Evolutionary conservation across 2,113 vertebrate species (phyloP), one percentile per base, ranked within the genome.

Genomic region (Callocephalon fimbriatum): DNA sequence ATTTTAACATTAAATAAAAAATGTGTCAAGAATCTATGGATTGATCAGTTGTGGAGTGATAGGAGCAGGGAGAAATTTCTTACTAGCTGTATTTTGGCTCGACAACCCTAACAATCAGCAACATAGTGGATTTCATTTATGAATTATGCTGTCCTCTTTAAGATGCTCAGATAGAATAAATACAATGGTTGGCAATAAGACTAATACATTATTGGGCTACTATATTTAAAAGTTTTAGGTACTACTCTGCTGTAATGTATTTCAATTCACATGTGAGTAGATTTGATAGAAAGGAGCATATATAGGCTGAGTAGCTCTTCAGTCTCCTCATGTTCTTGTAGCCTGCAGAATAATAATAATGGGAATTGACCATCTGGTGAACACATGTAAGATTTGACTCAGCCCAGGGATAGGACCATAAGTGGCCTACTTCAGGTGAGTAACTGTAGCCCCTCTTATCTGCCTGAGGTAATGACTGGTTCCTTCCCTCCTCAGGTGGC

Each of bases 351-450:
- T 74, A 90, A 58, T 73, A 93, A 88, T 83, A 71, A 58, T 47
- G 59, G 59, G 75, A 94, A 88, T 63, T 80, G 31, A 86, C 86
- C 86, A 91, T 80, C 83, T 95, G 95, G 91, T 74, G 68, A 94
- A 81, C 88, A 94, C 45, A 81, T 80, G 91, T 74, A 92, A 76
- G 63, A 27, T 54, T 79, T 83, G 86, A 79, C 67, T 88, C 86
- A 63, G 76, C 27, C 15, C 65, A 71, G 80, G 29, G 47, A 91
- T 23, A 84, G 65, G 35, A 91, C 35, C 0, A 25, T 61, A 92
- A 94, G 93, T 88, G 79, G 59, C 29, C 83, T 90, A 62, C 65
- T 95, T 91, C 86, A 95, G 95, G 93, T 94, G 88, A 88, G 75
- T 86, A 77, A 84, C 83, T 54, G 76, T 71, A 87, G 51, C 59